Conservation (phyloP, 2,797 vertebrate species). For the Macropus fuliginosus region DNA sequence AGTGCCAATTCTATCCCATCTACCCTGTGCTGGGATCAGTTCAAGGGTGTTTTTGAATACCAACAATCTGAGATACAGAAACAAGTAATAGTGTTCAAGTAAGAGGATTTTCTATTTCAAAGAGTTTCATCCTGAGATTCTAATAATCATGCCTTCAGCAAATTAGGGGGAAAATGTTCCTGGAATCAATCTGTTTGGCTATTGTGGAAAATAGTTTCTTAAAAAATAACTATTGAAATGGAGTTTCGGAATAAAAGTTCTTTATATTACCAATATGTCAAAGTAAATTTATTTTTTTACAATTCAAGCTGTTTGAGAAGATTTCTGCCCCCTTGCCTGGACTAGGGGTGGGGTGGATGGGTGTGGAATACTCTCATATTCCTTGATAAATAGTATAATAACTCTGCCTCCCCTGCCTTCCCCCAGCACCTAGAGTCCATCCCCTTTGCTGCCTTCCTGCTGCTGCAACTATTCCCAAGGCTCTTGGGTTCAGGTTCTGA, state of each 20-base stretch:
- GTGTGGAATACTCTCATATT: not conserved
- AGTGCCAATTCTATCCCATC: not conserved
- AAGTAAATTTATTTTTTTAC: not conserved
- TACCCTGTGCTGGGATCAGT: not conserved
- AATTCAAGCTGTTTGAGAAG: not conserved
- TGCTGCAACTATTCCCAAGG: not conserved
- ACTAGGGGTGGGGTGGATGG: not conserved
- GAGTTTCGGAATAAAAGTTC: not conserved
- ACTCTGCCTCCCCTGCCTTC: not conserved
- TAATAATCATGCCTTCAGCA: not conserved
- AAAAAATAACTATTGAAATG: not conserved
- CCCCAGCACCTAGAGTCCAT: not conserved
- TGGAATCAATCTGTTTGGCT: not conserved
- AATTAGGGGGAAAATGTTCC: not conserved
- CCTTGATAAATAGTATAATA: not conserved
- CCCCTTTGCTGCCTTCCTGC: not conserved
- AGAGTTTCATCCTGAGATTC: not conserved
- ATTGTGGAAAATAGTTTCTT: not conserved
- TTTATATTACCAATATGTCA: not conserved
- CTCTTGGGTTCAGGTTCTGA: too few species aligned
- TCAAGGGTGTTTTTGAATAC: not conserved
- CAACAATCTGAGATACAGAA: not conserved
- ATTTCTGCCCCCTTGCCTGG: not conserved
- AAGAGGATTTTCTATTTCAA: not conserved
- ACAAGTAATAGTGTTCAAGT: not conserved